Evolutionary conservation across 30 jellyfish, hydroid and myxozoan species (phyloP).

Genomic region (Catostylus mosaicus): DNA sequence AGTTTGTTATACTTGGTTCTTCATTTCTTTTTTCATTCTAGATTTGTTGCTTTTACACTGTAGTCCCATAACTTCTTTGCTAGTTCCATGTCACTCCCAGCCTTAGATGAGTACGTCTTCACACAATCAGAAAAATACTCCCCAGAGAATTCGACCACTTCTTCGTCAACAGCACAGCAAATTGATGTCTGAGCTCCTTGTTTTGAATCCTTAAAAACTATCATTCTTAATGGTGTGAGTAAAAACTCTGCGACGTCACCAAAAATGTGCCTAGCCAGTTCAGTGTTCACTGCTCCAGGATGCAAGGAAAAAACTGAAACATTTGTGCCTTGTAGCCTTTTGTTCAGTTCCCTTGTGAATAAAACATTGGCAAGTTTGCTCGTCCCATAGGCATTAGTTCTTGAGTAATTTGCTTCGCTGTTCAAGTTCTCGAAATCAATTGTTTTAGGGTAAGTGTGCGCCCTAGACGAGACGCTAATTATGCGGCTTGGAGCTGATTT

Average conservation of each 20-base stretch:
- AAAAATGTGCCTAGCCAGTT: constrained; percentile 11
- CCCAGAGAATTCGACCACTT: constrained; percentile 77
- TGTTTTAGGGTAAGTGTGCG: constrained; percentile 35
- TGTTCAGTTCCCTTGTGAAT: constrained; percentile 77
- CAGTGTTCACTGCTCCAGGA: constrained; percentile 87
- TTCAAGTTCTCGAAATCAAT: constrained; percentile 57
- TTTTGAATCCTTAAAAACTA: constrained; percentile 49
- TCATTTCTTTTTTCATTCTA: too few species aligned
- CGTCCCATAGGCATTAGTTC: constrained; percentile 55
- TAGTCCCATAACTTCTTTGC: constrained; percentile 53
- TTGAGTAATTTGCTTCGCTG: constrained; percentile 19
- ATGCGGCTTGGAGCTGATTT: constrained; percentile 88
- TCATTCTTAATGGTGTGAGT: not conserved
- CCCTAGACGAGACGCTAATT: constrained; percentile 83
- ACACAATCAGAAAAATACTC: constrained; percentile 72
- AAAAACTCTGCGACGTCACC: not conserved
- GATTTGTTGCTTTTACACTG: constrained; percentile 53
- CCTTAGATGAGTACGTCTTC: not conserved
- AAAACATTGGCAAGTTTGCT: constrained; percentile 84
- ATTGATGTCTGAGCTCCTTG: constrained; percentile 89
- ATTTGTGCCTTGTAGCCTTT: constrained; percentile 18
- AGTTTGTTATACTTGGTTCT: too few species aligned
- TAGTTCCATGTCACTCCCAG: constrained; percentile 16
- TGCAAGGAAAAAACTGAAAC: constrained; percentile 76
- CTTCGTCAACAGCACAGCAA: constrained; percentile 88